Evolutionary conservation across 2,888 invertebrate genomes (phyloP).

Genomic region (Athrips mouffetella): DNA sequence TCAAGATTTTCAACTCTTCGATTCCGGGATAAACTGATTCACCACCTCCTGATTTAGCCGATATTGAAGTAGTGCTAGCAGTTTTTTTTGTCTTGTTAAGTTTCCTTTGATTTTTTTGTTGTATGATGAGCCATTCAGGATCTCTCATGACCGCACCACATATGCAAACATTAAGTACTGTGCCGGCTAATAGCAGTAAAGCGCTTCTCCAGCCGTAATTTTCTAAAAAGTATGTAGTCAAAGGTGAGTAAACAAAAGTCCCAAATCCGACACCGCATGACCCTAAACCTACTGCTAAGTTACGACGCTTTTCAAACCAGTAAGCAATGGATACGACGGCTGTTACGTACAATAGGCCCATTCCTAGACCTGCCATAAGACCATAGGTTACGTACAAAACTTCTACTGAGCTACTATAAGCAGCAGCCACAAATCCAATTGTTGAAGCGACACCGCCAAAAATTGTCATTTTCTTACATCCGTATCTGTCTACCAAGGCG

Average conservation of each 20-base stretch:
- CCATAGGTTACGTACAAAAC: conserved; percentile 90
- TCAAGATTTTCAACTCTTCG: conserved; percentile 82
- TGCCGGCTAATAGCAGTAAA: conserved; percentile 86
- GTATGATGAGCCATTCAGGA: conserved; percentile 87
- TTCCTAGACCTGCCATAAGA: conserved; percentile 88
- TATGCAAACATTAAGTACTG: conserved; percentile 90
- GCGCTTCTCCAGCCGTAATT: conserved; percentile 91
- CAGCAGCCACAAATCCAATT: conserved; percentile 86
- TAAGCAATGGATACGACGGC: conserved; percentile 95
- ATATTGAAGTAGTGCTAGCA: conserved; percentile 75
- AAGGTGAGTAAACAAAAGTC: conserved; percentile 91
- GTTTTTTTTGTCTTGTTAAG: conserved; percentile 73
- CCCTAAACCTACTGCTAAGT: conserved; percentile 91
- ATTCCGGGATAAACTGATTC: conserved; percentile 80
- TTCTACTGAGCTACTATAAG: conserved; percentile 84
- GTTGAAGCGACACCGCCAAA: conserved; percentile 84
- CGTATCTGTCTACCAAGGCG: conserved; percentile 90
- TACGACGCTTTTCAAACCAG: conserved; percentile 93
- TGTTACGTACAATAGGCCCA: conserved; percentile 91
- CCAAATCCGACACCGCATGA: conserved; percentile 94
- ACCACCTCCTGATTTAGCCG: conserved; percentile 66
- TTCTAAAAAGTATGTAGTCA: conserved; percentile 86
- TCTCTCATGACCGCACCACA: conserved; percentile 93
- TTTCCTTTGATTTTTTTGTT: conserved; percentile 79
- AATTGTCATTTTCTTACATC: conserved; percentile 87